Evolutionary conservation across 2,797 vertebrate species (phyloP).

Genomic region (Pelodytes ibericus): DNA sequence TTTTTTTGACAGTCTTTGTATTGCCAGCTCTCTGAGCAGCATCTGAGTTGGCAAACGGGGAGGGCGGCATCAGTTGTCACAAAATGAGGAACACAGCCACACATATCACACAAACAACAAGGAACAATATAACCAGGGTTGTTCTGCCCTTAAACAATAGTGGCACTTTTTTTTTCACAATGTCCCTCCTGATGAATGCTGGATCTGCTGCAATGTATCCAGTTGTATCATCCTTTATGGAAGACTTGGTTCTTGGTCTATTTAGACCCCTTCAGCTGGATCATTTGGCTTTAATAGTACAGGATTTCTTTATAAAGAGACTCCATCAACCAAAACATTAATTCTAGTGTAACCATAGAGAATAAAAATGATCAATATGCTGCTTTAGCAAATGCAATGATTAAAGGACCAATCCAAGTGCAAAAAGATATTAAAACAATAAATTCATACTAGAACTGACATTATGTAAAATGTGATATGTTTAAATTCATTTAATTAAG

Average conservation of each 20-base stretch:
- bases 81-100: neutral
- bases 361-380: no score
- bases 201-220: neutral
- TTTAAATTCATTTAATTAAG: no score
- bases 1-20: neutral
- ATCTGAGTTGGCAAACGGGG: neutral
- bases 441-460: no score
- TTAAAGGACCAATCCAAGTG: no score
- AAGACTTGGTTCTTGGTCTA: conserved; percentile 22
- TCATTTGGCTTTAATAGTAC: no score
- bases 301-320: no score
- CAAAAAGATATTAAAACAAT: no score
- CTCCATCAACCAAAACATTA: no score
- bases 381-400: no score
- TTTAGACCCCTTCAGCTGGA: no score
- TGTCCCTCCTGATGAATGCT: neutral
- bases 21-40: neutral
- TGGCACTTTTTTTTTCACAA: neutral
- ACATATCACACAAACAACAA: conserved; percentile 14
- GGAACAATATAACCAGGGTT: neutral
- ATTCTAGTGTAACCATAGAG: no score
- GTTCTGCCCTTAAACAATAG: neutral
- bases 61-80: neutral
- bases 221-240: neutral
- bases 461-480: no score